Conservation (phyloP, 2,113 vertebrate species). For the Sebastes fasciatus region DNA sequence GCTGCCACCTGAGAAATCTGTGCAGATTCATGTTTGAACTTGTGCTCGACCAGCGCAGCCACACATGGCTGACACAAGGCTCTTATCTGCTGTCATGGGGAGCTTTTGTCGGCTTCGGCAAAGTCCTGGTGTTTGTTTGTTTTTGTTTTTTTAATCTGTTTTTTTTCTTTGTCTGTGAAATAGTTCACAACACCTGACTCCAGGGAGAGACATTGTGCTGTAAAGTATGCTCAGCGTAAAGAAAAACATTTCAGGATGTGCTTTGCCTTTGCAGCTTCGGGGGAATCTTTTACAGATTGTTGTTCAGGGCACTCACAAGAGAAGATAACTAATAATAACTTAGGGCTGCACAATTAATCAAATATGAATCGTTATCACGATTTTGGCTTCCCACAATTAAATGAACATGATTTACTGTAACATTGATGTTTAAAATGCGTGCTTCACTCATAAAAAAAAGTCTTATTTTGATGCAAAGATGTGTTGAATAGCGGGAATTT, state of each 20-base stretch:
- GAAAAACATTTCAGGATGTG: constrained; percentile 10
- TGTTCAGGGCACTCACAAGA: neutral
- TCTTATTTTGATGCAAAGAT: too few species aligned
- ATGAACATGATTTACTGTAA: too few species aligned
- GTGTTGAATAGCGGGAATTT: too few species aligned
- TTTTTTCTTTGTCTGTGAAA: constrained; percentile 48
- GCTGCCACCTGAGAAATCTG: constrained; percentile 75
- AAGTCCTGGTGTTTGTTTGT: constrained; percentile 38
- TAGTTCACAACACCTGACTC: constrained; percentile 50
- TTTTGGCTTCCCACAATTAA: too few species aligned
- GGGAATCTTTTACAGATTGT: constrained; percentile 16
- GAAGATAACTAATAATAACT: neutral
- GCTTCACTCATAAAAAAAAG: too few species aligned
- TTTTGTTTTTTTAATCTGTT: constrained; percentile 19
- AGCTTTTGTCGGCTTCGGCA: constrained; percentile 41
- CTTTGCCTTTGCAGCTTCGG: neutral
- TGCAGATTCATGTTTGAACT: constrained; percentile 58
- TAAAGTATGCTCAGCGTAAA: constrained; percentile 20
- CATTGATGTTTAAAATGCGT: too few species aligned
- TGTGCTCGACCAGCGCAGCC: constrained; percentile 32
- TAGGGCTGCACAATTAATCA: too few species aligned
- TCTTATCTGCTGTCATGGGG: constrained; percentile 59
- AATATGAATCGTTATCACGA: too few species aligned
- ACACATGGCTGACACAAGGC: constrained; percentile 43
- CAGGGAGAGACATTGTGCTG: constrained; percentile 34